Conservation (phyloP, 2,888 invertebrate genomes). For the Tryphoninae sp. region DNA sequence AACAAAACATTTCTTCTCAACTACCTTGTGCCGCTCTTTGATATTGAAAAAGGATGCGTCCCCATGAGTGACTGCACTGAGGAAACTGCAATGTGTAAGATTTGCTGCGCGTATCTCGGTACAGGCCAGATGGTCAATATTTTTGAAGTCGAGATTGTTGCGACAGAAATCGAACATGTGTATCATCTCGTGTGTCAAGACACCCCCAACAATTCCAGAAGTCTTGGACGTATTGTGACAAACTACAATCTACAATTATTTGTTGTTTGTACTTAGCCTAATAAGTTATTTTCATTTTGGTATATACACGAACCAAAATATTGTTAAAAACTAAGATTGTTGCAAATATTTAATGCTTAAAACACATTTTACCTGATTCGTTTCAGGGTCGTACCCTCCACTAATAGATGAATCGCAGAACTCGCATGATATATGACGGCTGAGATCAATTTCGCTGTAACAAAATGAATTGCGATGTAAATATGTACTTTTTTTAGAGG, state of each 20-base stretch:
- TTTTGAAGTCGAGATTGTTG: slow-evolving; percentile 93
- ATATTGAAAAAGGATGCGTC: slow-evolving; percentile 88
- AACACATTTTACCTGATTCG: slow-evolving; percentile 86
- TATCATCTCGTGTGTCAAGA: slow-evolving; percentile 95
- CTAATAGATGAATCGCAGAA: slow-evolving; percentile 91
- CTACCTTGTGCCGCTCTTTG: slow-evolving; percentile 90
- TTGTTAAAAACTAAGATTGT: background rate
- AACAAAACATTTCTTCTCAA: too few species aligned
- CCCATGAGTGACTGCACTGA: slow-evolving; percentile 90
- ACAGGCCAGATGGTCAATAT: slow-evolving; percentile 96
- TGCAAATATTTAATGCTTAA: slow-evolving; percentile 8
- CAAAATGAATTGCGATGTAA: slow-evolving; percentile 36
- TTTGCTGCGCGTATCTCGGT: slow-evolving; percentile 98
- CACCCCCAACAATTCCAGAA: slow-evolving; percentile 88
- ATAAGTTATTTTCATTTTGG: slow-evolving; percentile 27
- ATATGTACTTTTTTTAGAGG: background rate
- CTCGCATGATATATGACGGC: slow-evolving; percentile 96
- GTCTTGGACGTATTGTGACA: slow-evolving; percentile 92
- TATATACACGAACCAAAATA: slow-evolving; percentile 20
- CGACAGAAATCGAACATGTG: slow-evolving; percentile 98
- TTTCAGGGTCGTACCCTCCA: slow-evolving; percentile 94
- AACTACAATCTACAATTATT: slow-evolving; percentile 88
- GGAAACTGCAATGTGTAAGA: slow-evolving; percentile 94
- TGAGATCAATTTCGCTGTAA: slow-evolving; percentile 90
- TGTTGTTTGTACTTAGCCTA: slow-evolving; percentile 25